Evolutionary conservation across 2,797 vertebrate genomes (phyloP), one percentile per base, ranked within the genome.

Genomic region (Diglossa cyanea): DNA sequence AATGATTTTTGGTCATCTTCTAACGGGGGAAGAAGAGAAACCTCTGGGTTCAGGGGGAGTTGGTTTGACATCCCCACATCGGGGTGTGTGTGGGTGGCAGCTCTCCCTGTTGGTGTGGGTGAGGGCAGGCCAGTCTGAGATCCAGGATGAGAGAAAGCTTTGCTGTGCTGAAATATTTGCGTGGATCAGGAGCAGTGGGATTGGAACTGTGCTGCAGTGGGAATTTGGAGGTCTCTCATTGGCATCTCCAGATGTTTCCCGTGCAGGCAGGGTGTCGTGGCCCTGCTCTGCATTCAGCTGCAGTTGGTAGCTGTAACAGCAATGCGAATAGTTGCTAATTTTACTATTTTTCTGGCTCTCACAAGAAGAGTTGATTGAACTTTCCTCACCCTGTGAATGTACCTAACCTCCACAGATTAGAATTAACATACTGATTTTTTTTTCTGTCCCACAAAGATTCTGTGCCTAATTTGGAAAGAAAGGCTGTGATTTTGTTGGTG

Each of bases 21-120:
- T 61, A n/a, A 20, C 7, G 17, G 45, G 48, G 28, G 12, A 77
- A 33, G 31, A 17, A n/a, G 17, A 33, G 35, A 28, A 61, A 8
- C 2, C 15, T 19, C 15, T 1, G 25, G 6, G 4, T 47, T 40
- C 2, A 4, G 15, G 7, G 13, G 28, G 18, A 19, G 14, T 8
- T 75, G 47, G 7, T 70, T 79, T 87, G 63, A 9, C 1, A 3
- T 17, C 5, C 37, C 7, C 1, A 1, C 4, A 0, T 17, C n/a
- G 24, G 57, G 53, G 26, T 24, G 9, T 0, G 1, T 24, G 9
- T 0, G 1, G 20, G 4, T 78, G 47, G 1, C 5, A 40, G n/a
- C 17, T 1, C 31, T 39, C 68, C 60, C 26, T 19, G 13, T 9
- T 0, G 1, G 11, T 25, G 47, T 21, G 39, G 37, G 25, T 2